Conservation (phyloP, 2,888 invertebrate species). For the Tachina grossa region DNA sequence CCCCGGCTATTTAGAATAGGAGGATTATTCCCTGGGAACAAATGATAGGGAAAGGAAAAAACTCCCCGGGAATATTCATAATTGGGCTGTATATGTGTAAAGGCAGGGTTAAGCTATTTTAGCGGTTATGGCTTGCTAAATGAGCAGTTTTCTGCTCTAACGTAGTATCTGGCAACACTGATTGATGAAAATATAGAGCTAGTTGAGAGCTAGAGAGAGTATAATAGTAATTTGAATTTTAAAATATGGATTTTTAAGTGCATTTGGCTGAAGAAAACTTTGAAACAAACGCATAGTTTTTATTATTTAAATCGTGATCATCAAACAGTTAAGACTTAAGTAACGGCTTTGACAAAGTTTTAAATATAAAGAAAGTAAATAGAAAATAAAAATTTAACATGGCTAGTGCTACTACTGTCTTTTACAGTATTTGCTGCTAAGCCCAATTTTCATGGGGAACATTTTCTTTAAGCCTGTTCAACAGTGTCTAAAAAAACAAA, state of each 20-base stretch:
- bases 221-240: not conserved
- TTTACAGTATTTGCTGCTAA: slow-evolving; percentile 6
- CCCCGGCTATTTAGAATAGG: no score
- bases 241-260: slow-evolving; percentile 16
- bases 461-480: slow-evolving; percentile 9
- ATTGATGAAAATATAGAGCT: slow-evolving; percentile 9
- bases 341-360: slow-evolving; percentile 45
- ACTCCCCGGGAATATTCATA: no score
- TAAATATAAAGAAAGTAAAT: slow-evolving; percentile 20
- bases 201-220: slow-evolving; percentile 8
- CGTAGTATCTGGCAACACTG: not conserved
- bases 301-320: slow-evolving; percentile 64
- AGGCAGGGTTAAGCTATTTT: no score
- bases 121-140: no score
- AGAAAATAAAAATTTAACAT: slow-evolving; percentile 12
- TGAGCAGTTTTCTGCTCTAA: not conserved
- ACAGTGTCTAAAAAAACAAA: not conserved
- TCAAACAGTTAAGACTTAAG: slow-evolving; percentile 60
- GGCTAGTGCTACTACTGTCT: not conserved
- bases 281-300: slow-evolving; percentile 34
- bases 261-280: slow-evolving; percentile 16
- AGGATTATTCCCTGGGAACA: no score
- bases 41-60: no score
- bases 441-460: slow-evolving; percentile 48
- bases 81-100: no score